A percentile compares a stretch with the other conserved stretches of the same genome.
phyloP scores from a whole-genome alignment of 2,888 invertebrate genomes.

The Cantharis rufa region DNA sequence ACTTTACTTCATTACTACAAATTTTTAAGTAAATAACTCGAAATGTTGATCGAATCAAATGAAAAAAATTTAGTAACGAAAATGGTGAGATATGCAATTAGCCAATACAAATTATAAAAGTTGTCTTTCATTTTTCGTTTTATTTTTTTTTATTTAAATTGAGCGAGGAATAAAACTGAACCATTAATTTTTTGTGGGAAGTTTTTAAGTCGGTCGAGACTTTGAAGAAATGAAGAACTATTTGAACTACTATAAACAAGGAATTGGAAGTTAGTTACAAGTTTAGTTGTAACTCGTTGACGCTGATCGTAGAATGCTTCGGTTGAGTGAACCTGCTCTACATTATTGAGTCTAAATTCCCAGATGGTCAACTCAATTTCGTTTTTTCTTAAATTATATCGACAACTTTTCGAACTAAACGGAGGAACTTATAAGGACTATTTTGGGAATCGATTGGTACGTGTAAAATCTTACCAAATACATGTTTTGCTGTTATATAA shows the following conservation, averaged over 20 bases:
- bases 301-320: slow-evolving; percentile 10
- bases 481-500: slow-evolving; percentile 1
- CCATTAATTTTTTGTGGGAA: neutral
- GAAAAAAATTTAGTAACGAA: neutral
- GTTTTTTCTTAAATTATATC: slow-evolving; percentile 11
- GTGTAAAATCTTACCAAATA: slow-evolving; percentile 6
- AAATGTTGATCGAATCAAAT: neutral
- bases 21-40: neutral
- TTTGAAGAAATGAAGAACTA: neutral
- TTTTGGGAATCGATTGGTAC: slow-evolving; percentile 11
- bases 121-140: neutral
- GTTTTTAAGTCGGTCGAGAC: neutral
- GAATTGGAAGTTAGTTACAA: slow-evolving; percentile 1
- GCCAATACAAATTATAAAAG: neutral
- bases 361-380: slow-evolving; percentile 16
- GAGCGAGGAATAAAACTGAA: neutral
- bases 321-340: slow-evolving; percentile 7
- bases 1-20: neutral
- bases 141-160: neutral
- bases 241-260: neutral
- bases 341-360: slow-evolving; percentile 17
- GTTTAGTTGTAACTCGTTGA: slow-evolving; percentile 3
- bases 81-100: neutral
- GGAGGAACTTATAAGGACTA: slow-evolving; percentile 1
- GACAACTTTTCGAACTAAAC: slow-evolving; percentile 2